phyloP scores from a whole-genome alignment of 2,888 invertebrate species.

The Iphiclides podalirius region DNA sequence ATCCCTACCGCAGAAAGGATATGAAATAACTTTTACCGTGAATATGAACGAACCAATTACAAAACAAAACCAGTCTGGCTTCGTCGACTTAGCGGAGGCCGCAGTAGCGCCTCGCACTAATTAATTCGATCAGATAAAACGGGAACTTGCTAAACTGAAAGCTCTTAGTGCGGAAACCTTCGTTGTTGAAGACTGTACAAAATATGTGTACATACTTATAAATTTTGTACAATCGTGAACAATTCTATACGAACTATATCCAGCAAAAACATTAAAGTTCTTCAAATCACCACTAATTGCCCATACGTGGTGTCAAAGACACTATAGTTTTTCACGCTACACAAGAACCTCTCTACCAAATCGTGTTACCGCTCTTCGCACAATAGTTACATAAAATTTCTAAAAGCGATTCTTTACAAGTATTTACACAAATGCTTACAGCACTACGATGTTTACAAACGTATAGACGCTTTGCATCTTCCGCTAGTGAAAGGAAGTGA shows the following conservation, averaged over 20 bases:
- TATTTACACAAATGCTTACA: neutral
- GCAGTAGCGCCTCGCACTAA: slow-evolving; percentile 36
- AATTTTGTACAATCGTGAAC: neutral
- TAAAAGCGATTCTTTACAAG: neutral
- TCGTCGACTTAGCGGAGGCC: slow-evolving; percentile 36
- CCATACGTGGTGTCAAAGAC: neutral
- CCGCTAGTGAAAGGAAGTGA: neutral
- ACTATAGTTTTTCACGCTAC: neutral
- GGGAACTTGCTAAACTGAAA: slow-evolving; percentile 46
- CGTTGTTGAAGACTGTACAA: neutral
- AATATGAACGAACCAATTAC: neutral
- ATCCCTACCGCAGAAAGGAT: no score
- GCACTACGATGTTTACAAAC: neutral
- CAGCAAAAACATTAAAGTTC: no score
- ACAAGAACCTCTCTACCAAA: neutral
- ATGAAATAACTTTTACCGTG: no score
- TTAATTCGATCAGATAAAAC: slow-evolving; percentile 51
- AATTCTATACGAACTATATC: no score
- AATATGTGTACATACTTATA: neutral
- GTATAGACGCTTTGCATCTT: neutral
- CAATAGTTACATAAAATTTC: neutral
- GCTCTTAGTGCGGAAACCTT: slow-evolving; percentile 18
- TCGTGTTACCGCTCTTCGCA: neutral
- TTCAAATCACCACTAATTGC: no score
- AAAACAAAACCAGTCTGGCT: neutral